Evolutionary conservation across 2,888 invertebrate genomes (phyloP), one percentile per base, ranked within the genome.

Genomic region (Chrysomela aeneicollis): DNA sequence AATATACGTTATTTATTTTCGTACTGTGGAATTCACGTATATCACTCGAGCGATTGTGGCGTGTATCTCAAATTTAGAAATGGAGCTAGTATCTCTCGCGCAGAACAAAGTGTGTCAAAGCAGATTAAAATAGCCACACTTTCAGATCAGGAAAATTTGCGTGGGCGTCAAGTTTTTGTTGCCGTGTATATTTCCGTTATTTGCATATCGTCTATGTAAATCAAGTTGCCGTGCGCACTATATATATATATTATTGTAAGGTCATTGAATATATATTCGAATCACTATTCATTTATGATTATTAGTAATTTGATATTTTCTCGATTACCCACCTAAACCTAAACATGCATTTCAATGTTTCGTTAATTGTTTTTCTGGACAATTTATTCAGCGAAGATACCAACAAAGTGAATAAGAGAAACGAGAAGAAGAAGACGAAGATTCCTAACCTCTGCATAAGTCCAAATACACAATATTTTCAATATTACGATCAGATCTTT

Each of bases 41-140:
- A 26, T 15, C 4, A n/a, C 1, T 42, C 42, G 42, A n/a, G 3
- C 42, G n/a, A 42, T 42, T 42, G 42, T 42, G 42, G 12, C 12
- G n/a, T 42, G 15, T 6, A 57, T 59, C 58, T 63, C 46, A 59
- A 42, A 62, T 50, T 68, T 57, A 12, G 47, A 37, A 30, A 57
- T 17, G 21, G 46, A 57, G 21, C 42, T 26, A 46, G 57, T 57
- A 15, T 42, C n/a, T 42, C 57, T 26, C 26, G 57, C 22, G 26
- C 53, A 61, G 37, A 26, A 35, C 58, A 61, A 65, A 65, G 61
- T 65, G 51, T 65, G 65, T 65, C 65, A 65, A 61, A 58, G 57
- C 58, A 42, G 49, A 65, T 61, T 52, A 59, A 65, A 65, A 65
- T 65, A 65, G 47, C 60, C 54, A 54, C 54, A 65, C 61, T 61